phyloP scores from a whole-genome alignment of 2,113 vertebrate species.

The Grammomys dolichurus region DNA sequence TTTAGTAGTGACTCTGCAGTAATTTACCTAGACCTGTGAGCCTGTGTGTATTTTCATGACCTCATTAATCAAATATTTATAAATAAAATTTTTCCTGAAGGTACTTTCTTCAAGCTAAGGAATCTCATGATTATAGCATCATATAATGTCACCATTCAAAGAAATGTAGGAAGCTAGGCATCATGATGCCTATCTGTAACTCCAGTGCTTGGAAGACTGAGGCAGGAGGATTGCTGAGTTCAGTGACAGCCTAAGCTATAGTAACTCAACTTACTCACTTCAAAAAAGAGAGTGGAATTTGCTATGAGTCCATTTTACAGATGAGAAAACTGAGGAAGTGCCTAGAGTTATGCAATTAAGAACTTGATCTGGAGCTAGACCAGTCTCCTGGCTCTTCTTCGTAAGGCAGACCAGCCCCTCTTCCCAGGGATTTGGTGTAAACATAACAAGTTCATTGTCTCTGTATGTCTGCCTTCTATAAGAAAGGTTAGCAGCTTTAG shows the following conservation, averaged over 20 bases:
- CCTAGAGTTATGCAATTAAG: not conserved
- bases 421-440: not conserved
- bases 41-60: not conserved
- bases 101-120: constrained; percentile 11
- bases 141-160: not conserved
- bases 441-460: not conserved
- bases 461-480: not conserved
- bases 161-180: not conserved
- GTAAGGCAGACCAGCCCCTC: not conserved
- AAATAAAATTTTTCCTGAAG: not conserved
- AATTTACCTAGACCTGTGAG: constrained; percentile 9
- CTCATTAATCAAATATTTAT: not conserved
- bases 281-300: constrained; percentile 16
- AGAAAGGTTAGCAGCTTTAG: not conserved
- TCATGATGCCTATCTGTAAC: not conserved
- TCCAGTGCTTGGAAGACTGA: not conserved
- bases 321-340: constrained; percentile 25
- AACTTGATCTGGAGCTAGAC: not conserved
- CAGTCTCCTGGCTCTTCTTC: not conserved
- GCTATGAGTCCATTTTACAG: constrained; percentile 47
- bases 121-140: not conserved
- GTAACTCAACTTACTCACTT: not conserved
- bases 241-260: not conserved
- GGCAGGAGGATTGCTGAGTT: not conserved
- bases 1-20: constrained; percentile 2